phyloP scores from a whole-genome alignment of 2,113 vertebrate species.

The Cyphomyrus discorhynchus region DNA sequence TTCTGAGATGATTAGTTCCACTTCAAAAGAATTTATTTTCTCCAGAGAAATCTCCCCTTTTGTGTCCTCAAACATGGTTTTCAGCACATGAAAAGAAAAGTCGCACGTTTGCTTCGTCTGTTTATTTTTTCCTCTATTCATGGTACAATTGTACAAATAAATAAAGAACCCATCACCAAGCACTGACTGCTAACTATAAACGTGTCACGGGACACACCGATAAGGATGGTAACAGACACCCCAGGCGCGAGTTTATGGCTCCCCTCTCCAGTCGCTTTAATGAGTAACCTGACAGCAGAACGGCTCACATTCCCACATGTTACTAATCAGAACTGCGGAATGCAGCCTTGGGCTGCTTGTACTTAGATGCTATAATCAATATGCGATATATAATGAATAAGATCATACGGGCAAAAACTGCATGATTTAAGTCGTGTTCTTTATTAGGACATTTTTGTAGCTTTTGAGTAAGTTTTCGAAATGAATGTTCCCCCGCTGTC shows the following conservation, averaged over 20 bases:
- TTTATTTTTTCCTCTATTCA: constrained; percentile 84
- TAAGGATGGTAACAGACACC: constrained; percentile 33
- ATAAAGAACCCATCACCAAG: constrained; percentile 58
- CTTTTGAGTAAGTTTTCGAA: neutral
- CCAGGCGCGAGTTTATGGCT: constrained; percentile 40
- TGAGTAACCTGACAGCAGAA: neutral
- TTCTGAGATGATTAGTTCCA: constrained; percentile 99
- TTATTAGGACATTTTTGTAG: neutral
- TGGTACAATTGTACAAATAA: constrained; percentile 78
- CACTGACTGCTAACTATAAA: constrained; percentile 64
- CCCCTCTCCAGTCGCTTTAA: constrained; percentile 36
- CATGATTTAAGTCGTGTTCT: neutral
- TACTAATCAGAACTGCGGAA: neutral
- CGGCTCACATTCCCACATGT: neutral
- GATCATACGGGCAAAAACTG: neutral
- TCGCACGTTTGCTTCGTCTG: constrained; percentile 78
- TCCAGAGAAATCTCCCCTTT: constrained; percentile 82
- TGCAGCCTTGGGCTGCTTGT: neutral
- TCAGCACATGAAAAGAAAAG: constrained; percentile 68
- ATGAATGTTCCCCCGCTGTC: neutral
- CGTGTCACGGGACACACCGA: constrained; percentile 47
- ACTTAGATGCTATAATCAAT: neutral
- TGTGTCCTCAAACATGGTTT: constrained; percentile 82
- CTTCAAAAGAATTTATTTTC: constrained; percentile 99
- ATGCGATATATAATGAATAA: neutral